These are phyloP conservation scores for Nemotelus nigrinus DNA, from an alignment of 2,888 invertebrate genomes.

Conservation along the genomic window DNA sequence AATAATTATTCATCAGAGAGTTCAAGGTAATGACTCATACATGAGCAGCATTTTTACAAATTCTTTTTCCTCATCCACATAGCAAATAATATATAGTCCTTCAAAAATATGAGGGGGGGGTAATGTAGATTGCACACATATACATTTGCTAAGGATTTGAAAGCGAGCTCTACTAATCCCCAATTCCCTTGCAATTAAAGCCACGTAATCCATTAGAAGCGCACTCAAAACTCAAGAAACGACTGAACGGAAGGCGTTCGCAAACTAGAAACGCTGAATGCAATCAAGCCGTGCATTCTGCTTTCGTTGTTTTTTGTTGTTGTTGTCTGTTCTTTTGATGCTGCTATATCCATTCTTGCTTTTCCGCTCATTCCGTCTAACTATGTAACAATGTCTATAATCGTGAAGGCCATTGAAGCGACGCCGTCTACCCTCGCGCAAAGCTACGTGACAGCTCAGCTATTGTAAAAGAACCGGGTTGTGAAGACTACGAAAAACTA, in stretches of 20 bases:
- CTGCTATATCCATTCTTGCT: background rate
- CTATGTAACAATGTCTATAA: slow-evolving; percentile 15
- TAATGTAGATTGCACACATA: background rate
- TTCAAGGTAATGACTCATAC: too few relatives aligned
- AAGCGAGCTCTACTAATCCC: slow-evolving; percentile 37
- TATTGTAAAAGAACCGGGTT: slow-evolving; percentile 4
- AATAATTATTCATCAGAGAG: too few relatives aligned
- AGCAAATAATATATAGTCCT: too few relatives aligned
- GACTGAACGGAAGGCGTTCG: slow-evolving; percentile 11
- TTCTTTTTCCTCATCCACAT: too few relatives aligned
- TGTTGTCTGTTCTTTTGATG: too few relatives aligned
- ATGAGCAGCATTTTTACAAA: too few relatives aligned
- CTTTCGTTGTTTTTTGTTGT: background rate
- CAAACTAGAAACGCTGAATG: slow-evolving; percentile 1
- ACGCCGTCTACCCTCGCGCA: background rate
- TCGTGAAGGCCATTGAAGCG: slow-evolving; percentile 2
- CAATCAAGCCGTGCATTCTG: slow-evolving; percentile 11
- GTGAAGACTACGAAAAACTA: background rate
- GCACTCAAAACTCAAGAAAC: slow-evolving; percentile 8
- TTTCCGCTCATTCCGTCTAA: background rate
- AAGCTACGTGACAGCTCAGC: slow-evolving; percentile 29
- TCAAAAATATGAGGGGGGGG: too few relatives aligned
- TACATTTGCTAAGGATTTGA: slow-evolving; percentile 8
- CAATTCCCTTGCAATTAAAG: slow-evolving; percentile 39
- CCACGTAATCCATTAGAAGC: slow-evolving; percentile 43